These are phyloP conservation scores for Copidosoma aretas DNA, from an alignment of 2,888 invertebrate species.

Conservation along the genomic window DNA sequence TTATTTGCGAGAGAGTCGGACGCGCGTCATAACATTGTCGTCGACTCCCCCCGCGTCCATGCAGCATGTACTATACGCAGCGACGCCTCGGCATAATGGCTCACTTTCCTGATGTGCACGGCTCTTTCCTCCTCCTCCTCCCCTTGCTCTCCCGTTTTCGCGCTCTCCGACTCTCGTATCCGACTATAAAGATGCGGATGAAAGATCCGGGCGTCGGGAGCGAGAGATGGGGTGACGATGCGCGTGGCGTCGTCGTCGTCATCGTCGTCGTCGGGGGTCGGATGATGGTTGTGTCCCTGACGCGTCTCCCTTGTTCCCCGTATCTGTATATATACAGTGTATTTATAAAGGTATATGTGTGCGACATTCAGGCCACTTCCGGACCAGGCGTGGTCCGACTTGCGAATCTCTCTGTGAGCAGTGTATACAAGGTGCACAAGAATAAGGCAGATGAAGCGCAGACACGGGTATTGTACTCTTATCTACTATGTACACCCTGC, in stretches of 20 bases:
- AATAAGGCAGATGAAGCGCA: constrained; percentile 22
- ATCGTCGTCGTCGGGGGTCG: constrained; percentile 35
- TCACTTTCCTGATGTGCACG: not conserved
- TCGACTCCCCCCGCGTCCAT: constrained; percentile 46
- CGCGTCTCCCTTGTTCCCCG: constrained; percentile 30
- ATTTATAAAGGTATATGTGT: constrained; percentile 32
- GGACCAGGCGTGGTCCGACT: constrained; percentile 27
- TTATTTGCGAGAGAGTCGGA: no score
- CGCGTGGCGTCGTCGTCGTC: no score
- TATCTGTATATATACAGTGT: not conserved
- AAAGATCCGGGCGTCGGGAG: constrained; percentile 18
- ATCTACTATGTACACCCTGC: no score
- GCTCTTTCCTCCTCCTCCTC: constrained; percentile 31
- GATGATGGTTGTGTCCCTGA: no score
- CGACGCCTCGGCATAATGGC: constrained; percentile 52
- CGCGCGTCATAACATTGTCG: constrained; percentile 44
- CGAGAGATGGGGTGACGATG: constrained; percentile 6
- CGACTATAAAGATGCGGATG: not conserved
- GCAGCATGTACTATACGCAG: no score
- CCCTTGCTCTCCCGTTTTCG: constrained; percentile 14
- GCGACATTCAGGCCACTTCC: constrained; percentile 49
- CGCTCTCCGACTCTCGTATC: no score
- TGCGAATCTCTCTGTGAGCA: no score
- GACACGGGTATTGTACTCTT: not conserved
- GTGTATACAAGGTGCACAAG: not conserved